Conservation (phyloP, 2,888 invertebrate species). For the Drosophila affinis region DNA sequence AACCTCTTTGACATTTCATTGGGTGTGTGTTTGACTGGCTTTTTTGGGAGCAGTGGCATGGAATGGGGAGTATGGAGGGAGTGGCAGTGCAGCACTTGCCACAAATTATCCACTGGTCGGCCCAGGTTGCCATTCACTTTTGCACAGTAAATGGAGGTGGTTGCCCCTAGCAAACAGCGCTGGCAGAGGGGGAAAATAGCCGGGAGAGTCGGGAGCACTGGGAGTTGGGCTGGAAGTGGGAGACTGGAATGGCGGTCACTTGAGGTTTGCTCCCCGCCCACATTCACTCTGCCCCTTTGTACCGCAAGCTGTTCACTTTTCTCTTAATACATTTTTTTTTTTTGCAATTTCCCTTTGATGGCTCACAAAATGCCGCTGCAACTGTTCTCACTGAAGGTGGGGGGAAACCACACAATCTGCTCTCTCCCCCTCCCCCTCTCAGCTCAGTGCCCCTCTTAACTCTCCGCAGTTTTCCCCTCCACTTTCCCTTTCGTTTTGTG, state of each 20-base stretch:
- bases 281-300: background rate
- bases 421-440: background rate
- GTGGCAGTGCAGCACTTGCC: constrained; percentile 46
- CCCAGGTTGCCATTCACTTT: constrained; percentile 56
- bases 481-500: constrained; percentile 35
- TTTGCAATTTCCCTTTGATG: constrained; percentile 49
- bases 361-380: constrained; percentile 44
- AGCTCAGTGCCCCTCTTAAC: constrained; percentile 8
- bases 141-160: constrained; percentile 37
- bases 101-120: constrained; percentile 50
- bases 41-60: constrained; percentile 16
- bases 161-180: background rate
- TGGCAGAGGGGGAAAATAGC: constrained; percentile 14
- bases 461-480: constrained; percentile 6
- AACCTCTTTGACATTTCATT: constrained; percentile 47
- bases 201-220: background rate
- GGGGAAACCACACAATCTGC: background rate
- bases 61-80: constrained; percentile 13
- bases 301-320: constrained; percentile 36
- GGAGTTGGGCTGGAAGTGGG: constrained; percentile 3
- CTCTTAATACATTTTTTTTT: constrained; percentile 26
- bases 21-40: constrained; percentile 34
- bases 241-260: constrained; percentile 42
- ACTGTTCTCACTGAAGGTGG: background rate
- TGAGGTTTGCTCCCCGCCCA: constrained; percentile 33